Evolutionary conservation across 2,888 invertebrate species (phyloP), one percentile per base, ranked within the genome.

Genomic region (Acheta domesticus): DNA sequence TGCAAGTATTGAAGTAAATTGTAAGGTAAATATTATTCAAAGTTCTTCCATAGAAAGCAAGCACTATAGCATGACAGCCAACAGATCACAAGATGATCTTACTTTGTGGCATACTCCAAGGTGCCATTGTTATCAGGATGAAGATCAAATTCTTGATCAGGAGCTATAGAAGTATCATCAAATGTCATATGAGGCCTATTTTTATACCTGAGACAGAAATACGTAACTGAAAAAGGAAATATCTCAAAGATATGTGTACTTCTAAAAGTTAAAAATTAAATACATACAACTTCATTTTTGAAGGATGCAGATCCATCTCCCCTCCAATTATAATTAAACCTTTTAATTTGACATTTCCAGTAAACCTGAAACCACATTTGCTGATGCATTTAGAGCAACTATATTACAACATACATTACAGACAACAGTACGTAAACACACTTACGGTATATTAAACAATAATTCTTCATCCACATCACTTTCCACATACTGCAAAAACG

Each of bases 391-490:
- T 36, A 36, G 36, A 36, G 8, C 36, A 36, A 36, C 36, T 36
- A 36, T 36, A 36, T 36, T 36, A 36, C 36, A 36, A 36, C 36
- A 36, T 5, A 1, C 36, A 36, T 36, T 36, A 23, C 23, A 36
- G 36, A 36, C 36, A 36, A 36, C 36, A 36, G 36, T 36, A 36
- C 5, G 36, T 36, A 36, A 36, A 36, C 14, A 77, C 82, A 89
- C 90, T 89, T 86, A 91, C 89, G 98, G 98, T 85, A 99, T 96
- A 86, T 98, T 98, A 86, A 99, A 97, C 3, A 99, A 88, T 8
- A 99, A 88, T 87, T 99, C 99, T 87, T 96, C 95, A 88, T 99
- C 99, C 1, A 92, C 94, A 90, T 99, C 99, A 88, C 98, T 98
- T 87, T 96, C 94, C 0, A 99, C 98, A 90, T 89, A 96, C 97